Evolutionary conservation across 2,113 vertebrate species (phyloP).

Genomic region (Synodontis membranacea): DNA sequence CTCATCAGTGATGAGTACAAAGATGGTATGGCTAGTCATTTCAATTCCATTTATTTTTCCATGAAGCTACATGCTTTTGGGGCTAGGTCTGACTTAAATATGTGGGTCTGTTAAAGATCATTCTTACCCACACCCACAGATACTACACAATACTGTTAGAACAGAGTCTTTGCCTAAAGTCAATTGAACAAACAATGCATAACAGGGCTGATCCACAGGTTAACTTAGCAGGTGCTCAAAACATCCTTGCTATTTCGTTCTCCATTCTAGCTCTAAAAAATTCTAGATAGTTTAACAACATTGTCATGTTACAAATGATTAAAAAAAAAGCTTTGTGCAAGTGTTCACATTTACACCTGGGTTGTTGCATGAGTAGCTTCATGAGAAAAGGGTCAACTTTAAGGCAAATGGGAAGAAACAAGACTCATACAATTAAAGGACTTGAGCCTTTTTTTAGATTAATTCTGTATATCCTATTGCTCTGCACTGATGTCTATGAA

Average conservation of each 20-base stretch:
- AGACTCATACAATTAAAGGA: background rate
- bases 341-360: background rate
- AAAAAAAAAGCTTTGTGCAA: conserved; percentile 1
- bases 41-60: conserved; percentile 2
- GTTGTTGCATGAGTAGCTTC: background rate
- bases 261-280: background rate
- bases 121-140: conserved; percentile 57
- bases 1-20: conserved; percentile 74
- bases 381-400: background rate
- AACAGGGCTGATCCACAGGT: conserved; percentile 36
- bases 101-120: conserved; percentile 70
- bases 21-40: conserved; percentile 60
- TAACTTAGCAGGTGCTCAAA: conserved; percentile 32
- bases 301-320: background rate
- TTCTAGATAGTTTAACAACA: conserved; percentile 3
- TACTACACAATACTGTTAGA: conserved; percentile 31
- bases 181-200: conserved; percentile 32
- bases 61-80: conserved; percentile 69
- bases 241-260: background rate
- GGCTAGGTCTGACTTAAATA: conserved; percentile 71
- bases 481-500: background rate
- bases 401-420: background rate
- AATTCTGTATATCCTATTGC: background rate
- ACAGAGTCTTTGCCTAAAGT: conserved; percentile 28
- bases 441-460: background rate